Base-by-base conservation (phyloP, 2,797 vertebrate genomes). In the Xenentodon cancila region DNA sequence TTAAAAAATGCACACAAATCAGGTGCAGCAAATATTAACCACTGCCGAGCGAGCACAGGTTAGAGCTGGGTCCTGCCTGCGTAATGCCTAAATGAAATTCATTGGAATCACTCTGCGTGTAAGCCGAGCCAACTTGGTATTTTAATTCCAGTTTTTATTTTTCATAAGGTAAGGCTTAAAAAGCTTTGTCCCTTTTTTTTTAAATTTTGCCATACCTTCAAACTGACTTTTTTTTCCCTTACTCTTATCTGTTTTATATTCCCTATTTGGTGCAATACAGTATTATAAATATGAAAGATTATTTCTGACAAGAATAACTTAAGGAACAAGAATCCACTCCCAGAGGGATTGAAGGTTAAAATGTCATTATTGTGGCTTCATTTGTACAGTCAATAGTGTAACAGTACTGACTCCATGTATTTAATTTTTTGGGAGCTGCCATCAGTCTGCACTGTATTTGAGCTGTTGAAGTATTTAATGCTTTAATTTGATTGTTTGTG, bases 31-130 rank as follows among this genome's bases (percentile, higher is more conserved):
- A 55, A 37, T 59, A n/a, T 63, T 56, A 79, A 73, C 7, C 75
- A 82, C 82, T 83, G 82, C 64, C 75, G 8, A 52, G 48, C 4
- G 40, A 81, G 47, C 42, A 32, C 34, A 34, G 55, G 49, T 47
- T 59, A 63, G 67, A 71, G 22, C 32, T 4, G 21, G 2, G 54
- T 55, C 44, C 51, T 56, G 61, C 1, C 59, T 59, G 37, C 58
- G 17, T 19, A 40, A 27, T 59, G 37, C 58, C 18, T 19, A 40
- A 27, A 3, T 58, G 19, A 72, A 48, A 44, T 56, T 17, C 34
- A 37, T 7, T 19, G 21, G 51, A 60, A 18, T 62, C 30, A 21
- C 20, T 42, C 7, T 53, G 17, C 20, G 16, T 34, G 44, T 49
- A 53, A 42, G 56, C 27, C 48, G 43, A 53, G 45, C 52, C 19